Percentiles rank a stretch among this genome's conserved stretches.
phyloP scores from a whole-genome alignment of 2,888 invertebrate species.

The Lepidonotus clava region DNA sequence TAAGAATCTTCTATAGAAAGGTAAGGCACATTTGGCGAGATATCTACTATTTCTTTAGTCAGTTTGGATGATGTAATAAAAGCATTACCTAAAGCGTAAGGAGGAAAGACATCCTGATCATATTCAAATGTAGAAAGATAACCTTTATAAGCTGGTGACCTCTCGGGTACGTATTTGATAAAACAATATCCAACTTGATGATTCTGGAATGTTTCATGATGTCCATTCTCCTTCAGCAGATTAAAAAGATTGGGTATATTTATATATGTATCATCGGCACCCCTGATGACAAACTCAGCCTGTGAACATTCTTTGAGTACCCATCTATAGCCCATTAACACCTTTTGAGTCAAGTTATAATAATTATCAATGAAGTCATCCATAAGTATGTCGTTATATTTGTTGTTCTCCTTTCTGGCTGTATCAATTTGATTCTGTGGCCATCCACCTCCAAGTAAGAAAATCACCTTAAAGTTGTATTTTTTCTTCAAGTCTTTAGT shows the following conservation, averaged over 20 bases:
- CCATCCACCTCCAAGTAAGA: neutral
- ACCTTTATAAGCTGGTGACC: neutral
- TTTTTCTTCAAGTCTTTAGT: neutral
- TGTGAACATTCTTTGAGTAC: neutral
- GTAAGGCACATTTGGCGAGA: neutral
- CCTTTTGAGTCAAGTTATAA: neutral
- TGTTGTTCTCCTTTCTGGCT: neutral
- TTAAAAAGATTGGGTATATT: neutral
- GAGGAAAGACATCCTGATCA: neutral
- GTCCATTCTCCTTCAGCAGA: neutral
- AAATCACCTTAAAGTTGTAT: neutral
- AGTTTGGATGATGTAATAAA: neutral
- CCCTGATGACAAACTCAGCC: neutral
- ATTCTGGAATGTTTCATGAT: neutral
- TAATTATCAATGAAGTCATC: neutral
- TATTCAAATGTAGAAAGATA: neutral
- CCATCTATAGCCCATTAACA: neutral
- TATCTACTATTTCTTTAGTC: neutral
- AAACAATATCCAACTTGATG: neutral
- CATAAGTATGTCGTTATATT: neutral
- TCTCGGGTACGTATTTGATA: neutral
- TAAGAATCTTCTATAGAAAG: neutral
- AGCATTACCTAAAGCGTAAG: neutral
- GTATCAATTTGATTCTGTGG: neutral
- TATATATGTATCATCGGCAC: neutral